Evolutionary conservation across 2,797 vertebrate genomes (phyloP).

Genomic region (Odontamblyopus lacepedii): DNA sequence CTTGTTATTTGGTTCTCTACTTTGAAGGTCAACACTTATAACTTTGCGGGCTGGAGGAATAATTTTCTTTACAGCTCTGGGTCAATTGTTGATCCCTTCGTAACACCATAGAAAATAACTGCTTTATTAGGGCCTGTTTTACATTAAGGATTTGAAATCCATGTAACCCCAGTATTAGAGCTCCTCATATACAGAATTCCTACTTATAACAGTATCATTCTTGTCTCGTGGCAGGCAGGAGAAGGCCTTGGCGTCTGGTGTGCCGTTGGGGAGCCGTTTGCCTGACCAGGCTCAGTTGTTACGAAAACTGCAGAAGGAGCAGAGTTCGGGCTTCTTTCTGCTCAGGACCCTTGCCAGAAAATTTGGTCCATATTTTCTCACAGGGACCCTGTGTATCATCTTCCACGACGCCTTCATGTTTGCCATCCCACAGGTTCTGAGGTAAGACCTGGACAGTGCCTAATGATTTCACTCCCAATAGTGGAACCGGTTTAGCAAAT

Average conservation of each 20-base stretch:
- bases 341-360: constrained; percentile 83
- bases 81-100: constrained; percentile 30
- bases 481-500: background rate
- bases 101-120: constrained; percentile 22
- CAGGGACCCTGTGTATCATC: constrained; percentile 84
- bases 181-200: constrained; percentile 44
- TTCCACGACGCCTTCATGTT: constrained; percentile 90
- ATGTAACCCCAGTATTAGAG: constrained; percentile 14
- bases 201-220: constrained; percentile 36
- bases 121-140: constrained; percentile 42
- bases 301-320: constrained; percentile 80
- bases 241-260: constrained; percentile 70
- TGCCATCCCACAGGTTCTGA: constrained; percentile 86
- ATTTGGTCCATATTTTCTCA: constrained; percentile 85
- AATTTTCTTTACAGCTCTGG: constrained; percentile 51
- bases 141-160: constrained; percentile 47
- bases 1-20: constrained; percentile 62
- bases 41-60: constrained; percentile 36
- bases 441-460: constrained; percentile 72
- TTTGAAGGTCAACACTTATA: constrained; percentile 65
- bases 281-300: constrained; percentile 82
- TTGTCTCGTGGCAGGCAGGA: constrained; percentile 70
- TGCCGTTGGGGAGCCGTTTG: constrained; percentile 71
- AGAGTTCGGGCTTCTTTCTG: constrained; percentile 77
- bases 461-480: background rate